Percentiles rank a stretch among this genome's conserved stretches.
phyloP scores from a whole-genome alignment of 2,797 vertebrate species.

The Manis crassicaudata region DNA sequence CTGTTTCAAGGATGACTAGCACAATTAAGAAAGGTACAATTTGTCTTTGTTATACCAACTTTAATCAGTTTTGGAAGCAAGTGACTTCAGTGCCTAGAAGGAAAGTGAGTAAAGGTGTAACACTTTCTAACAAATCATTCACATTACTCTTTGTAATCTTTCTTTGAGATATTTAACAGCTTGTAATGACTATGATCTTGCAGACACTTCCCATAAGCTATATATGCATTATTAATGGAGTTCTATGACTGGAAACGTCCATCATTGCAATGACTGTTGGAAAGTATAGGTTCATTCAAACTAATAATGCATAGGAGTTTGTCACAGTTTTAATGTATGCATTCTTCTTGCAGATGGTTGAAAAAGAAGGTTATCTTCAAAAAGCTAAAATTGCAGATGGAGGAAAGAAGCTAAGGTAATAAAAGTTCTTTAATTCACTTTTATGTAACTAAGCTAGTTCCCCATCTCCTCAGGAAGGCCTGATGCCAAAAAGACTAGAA shows the following conservation, averaged over 20 bases:
- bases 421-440: background rate
- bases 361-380: conserved; percentile 93
- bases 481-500: background rate
- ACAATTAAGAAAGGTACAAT: conserved; percentile 30
- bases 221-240: conserved; percentile 51
- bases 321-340: conserved; percentile 62
- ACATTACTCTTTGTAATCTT: conserved; percentile 18
- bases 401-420: conserved; percentile 95
- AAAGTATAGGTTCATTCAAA: conserved; percentile 59
- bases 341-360: conserved; percentile 86
- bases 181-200: conserved; percentile 49
- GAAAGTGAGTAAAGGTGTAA: conserved; percentile 40
- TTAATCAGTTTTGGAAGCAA: conserved; percentile 54
- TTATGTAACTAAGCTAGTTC: conserved; percentile 5
- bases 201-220: conserved; percentile 39
- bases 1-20: background rate
- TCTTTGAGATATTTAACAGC: conserved; percentile 62
- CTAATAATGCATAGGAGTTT: conserved; percentile 52
- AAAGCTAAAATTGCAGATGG: conserved; percentile 95
- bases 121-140: conserved; percentile 41
- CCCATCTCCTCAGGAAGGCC: background rate
- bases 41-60: conserved; percentile 37
- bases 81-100: conserved; percentile 5
- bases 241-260: background rate
- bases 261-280: conserved; percentile 32